phyloP scores from a whole-genome alignment of 2,888 invertebrate genomes.

The Nemoura dubitans region DNA sequence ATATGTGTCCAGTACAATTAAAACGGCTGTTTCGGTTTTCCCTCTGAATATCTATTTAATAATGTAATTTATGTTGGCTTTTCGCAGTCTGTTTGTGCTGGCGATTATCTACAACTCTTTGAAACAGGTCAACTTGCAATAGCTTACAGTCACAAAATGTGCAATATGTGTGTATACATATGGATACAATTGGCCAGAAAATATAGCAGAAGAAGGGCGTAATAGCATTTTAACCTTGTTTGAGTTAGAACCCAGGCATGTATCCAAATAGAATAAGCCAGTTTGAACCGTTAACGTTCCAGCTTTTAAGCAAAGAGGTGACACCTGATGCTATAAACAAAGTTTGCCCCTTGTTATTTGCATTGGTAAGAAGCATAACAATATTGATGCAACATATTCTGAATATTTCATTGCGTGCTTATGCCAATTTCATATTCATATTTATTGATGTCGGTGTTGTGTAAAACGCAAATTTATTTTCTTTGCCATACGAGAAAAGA shows the following conservation, averaged over 20 bases:
- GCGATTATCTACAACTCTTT: not conserved
- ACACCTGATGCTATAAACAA: not conserved
- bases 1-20: no score
- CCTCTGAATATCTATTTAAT: not conserved
- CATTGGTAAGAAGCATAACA: not conserved
- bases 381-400: not conserved
- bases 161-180: no score
- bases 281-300: not conserved
- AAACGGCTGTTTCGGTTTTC: not conserved
- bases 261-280: not conserved
- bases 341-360: not conserved
- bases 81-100: not conserved
- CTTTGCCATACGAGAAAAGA: not conserved
- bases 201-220: not conserved
- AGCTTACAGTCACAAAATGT: not conserved
- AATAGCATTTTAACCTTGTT: not conserved
- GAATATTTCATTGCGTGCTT: not conserved
- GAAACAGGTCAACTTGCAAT: not conserved
- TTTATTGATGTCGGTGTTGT: not conserved
- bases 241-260: not conserved
- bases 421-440: not conserved
- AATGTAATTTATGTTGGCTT: constrained; percentile 13
- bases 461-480: not conserved
- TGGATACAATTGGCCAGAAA: not conserved
- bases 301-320: not conserved